A percentile compares a stretch with the other conserved stretches of the same genome.
Conservation (phyloP, 2,888 invertebrate genomes). For the Epistrophella euchroma region DNA sequence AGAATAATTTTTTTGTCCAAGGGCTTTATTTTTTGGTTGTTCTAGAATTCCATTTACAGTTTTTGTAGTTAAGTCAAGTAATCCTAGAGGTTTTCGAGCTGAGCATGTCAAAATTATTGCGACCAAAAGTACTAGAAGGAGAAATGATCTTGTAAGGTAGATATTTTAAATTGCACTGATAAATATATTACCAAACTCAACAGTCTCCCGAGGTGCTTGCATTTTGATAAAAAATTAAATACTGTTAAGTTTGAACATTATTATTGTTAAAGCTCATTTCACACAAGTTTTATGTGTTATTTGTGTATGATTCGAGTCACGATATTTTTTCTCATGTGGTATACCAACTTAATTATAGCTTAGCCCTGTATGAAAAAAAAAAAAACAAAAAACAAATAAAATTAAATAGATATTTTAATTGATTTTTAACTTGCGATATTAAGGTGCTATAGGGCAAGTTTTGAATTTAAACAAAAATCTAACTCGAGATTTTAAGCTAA, state of each 20-base stretch:
- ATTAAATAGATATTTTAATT: too few relatives aligned
- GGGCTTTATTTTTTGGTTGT: not conserved
- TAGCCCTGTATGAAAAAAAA: too few relatives aligned
- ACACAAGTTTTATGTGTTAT: not conserved
- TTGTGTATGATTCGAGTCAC: not conserved
- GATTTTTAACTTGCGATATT: too few relatives aligned
- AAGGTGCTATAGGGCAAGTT: too few relatives aligned
- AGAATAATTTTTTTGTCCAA: too few relatives aligned
- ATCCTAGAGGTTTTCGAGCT: not conserved
- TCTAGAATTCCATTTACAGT: not conserved
- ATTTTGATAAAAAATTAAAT: not conserved
- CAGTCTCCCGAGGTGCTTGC: not conserved
- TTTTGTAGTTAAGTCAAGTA: not conserved
- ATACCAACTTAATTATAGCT: too few relatives aligned
- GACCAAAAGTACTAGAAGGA: not conserved
- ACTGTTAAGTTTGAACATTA: not conserved
- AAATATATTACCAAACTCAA: not conserved
- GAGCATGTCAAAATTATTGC: not conserved
- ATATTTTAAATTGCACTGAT: not conserved
- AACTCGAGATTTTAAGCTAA: too few relatives aligned
- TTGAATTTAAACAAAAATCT: too few relatives aligned
- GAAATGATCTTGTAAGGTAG: not conserved
- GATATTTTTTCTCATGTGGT: not conserved
- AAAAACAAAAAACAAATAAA: too few relatives aligned
- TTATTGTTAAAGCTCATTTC: not conserved